Evolutionary conservation across 2,113 vertebrate genomes (phyloP), one percentile per base, ranked within the genome.

Genomic region (Atherinomorus stipes): DNA sequence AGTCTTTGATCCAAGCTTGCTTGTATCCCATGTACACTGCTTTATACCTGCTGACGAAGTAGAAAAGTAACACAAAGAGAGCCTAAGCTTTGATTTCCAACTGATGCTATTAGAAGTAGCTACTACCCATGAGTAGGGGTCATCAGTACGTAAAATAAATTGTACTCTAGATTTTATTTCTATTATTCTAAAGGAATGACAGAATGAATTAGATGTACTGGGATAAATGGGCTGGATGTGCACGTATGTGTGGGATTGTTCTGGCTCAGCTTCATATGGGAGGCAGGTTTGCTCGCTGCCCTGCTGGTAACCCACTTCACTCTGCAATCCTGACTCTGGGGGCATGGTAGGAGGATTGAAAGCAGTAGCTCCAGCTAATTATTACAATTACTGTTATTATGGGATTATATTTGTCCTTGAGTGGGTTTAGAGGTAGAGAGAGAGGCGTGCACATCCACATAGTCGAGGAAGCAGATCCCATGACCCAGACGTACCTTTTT

Each of bases 371-470:
- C 56, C 7, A 21, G 49, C 68, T 86, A 77, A 90, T 91, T 88
- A 80, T 85, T 86, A 67, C 90, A 90, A 90, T 91, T 47, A 80
- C 84, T 74, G 54, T 78, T 74, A 91, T 93, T 91, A 93, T 66
- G 34, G 90, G 89, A 91, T 92, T 90, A 85, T 81, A 78, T 85
- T 77, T 85, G 76, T 80, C 88, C 84, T 89, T 90, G 82, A 87
- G 82, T 85, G 70, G 67, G 64, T 81, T 31, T 64, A 70, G 57
- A 67, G 62, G 18, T 54, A 64, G 62, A 60, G 53, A 40, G 47
- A 71, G 67, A 25, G 42, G 40, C 4, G 37, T 69, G 58, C 74
- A 54, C 10, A 45, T 70, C 64, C 77, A 83, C 72, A 74, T 47
- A 74, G 25, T 52, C 21, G n/a, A 58, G 63, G 23, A 70, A 61